Percentiles rank a stretch among this genome's conserved stretches.
phyloP scores from a whole-genome alignment of 2,888 invertebrate genomes.

The Meiosimyza decipiens region DNA sequence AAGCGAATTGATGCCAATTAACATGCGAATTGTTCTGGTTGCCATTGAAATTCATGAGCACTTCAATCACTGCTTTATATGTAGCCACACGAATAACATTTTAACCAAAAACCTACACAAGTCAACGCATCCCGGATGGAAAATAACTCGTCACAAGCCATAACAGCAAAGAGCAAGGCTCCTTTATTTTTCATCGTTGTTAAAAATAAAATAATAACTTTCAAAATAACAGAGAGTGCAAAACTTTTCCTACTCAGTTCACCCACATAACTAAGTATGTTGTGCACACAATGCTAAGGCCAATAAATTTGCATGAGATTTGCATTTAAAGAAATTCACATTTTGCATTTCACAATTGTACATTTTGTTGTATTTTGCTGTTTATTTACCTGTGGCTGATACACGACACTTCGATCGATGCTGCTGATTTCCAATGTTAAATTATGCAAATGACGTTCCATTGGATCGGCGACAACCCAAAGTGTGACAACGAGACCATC shows the following conservation, averaged over 20 bases:
- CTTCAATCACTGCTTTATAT: background rate
- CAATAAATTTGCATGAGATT: conserved; percentile 13
- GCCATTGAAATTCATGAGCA: conserved; percentile 10
- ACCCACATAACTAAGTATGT: no score
- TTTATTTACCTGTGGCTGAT: conserved; percentile 81
- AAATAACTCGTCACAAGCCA: no score
- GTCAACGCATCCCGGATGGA: background rate
- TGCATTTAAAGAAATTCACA: conserved; percentile 12
- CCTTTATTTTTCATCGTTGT: no score
- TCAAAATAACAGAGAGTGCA: no score
- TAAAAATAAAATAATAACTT: no score
- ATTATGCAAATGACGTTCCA: conserved; percentile 86
- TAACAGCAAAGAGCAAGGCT: background rate
- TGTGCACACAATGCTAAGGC: no score
- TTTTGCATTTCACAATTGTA: no score
- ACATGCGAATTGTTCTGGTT: conserved; percentile 8
- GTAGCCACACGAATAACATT: background rate
- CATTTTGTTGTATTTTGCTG: conserved; percentile 4
- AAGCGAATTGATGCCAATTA: background rate
- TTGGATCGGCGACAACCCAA: conserved; percentile 88
- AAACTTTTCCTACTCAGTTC: no score
- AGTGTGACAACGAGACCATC: conserved; percentile 85
- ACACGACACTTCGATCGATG: conserved; percentile 82
- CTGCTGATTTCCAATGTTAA: conserved; percentile 82
- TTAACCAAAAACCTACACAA: background rate